A percentile compares a stretch with the other conserved stretches of the same genome.
phyloP scores from a whole-genome alignment of 2,888 invertebrate genomes.

The Merodon equestris region DNA sequence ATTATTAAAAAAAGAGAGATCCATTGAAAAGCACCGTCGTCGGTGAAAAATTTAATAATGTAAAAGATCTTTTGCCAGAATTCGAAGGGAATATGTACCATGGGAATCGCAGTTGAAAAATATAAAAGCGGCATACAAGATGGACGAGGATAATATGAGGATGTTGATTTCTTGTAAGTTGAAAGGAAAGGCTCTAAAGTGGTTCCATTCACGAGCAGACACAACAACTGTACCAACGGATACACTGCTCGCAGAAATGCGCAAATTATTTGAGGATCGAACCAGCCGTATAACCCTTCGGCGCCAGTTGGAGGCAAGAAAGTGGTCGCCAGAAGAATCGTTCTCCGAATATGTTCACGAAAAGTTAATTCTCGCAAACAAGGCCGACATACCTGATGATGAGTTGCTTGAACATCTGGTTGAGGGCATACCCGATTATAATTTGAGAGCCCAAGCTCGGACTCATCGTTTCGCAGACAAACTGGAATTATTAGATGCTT shows the following conservation, averaged over 20 bases:
- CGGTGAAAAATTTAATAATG: too few relatives aligned
- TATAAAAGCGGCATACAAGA: too few relatives aligned
- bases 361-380: slow-evolving; percentile 1
- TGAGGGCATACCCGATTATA: neutral
- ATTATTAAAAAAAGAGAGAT: too few relatives aligned
- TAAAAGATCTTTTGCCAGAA: too few relatives aligned
- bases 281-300: neutral
- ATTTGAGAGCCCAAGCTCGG: neutral
- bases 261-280: neutral
- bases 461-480: neutral
- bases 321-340: neutral
- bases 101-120: too few relatives aligned
- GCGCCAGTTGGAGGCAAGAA: neutral
- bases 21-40: too few relatives aligned
- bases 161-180: too few relatives aligned
- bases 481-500: neutral
- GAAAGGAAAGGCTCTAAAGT: too few relatives aligned
- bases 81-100: neutral
- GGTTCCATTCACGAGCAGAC: too few relatives aligned
- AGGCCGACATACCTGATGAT: neutral
- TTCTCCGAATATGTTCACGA: slow-evolving; percentile 2
- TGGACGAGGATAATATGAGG: too few relatives aligned
- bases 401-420: neutral
- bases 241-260: neutral
- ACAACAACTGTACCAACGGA: neutral